Conservation (phyloP, 53 echinoderm and acorn worm species). For the Temnopleurus reevesii region DNA sequence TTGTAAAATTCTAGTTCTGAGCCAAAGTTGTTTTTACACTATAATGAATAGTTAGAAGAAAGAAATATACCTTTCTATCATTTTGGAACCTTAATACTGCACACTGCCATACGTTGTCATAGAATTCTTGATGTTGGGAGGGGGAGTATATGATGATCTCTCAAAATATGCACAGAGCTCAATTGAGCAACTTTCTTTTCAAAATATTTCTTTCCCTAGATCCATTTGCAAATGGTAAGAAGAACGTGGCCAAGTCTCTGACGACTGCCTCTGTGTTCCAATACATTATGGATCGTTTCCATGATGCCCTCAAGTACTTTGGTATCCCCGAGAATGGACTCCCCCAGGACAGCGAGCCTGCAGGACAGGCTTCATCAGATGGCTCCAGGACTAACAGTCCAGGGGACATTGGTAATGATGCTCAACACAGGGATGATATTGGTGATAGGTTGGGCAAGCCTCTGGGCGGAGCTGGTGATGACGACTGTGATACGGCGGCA, state of each 20-base stretch:
- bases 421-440: neutral
- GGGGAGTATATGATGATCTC: too few relatives aligned
- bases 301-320: constrained; percentile 89
- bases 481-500: neutral
- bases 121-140: too few relatives aligned
- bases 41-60: too few relatives aligned
- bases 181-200: neutral
- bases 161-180: too few relatives aligned
- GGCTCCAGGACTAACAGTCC: neutral
- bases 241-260: constrained; percentile 83
- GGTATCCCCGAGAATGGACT: constrained; percentile 66
- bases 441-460: neutral
- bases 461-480: neutral
- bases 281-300: constrained; percentile 87
- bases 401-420: neutral
- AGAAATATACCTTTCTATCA: too few relatives aligned
- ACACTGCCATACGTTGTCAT: too few relatives aligned
- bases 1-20: too few relatives aligned
- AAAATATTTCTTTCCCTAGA: constrained; percentile 59
- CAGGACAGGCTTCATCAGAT: neutral
- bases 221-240: constrained; percentile 84
- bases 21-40: too few relatives aligned
- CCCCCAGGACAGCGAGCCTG: neutral
- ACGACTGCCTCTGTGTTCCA: constrained; percentile 80
- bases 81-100: too few relatives aligned